A percentile compares a stretch with the other conserved stretches of the same genome.
These are phyloP conservation scores for Pogonognathellus flavescens DNA, from an alignment of 1,140 invertebrate species.

Conservation along the genomic window DNA sequence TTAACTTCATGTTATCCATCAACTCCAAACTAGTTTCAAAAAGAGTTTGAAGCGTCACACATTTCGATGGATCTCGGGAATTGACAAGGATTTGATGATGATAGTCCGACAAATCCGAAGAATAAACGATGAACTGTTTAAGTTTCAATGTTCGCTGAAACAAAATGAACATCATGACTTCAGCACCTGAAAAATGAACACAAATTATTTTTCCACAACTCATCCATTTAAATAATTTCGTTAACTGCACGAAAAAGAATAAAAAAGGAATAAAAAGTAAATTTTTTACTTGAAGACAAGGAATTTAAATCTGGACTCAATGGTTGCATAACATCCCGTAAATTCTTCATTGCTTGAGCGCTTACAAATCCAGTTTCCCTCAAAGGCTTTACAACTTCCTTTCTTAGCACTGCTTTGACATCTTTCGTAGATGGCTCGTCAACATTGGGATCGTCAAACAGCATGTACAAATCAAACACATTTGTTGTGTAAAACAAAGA, in stretches of 20 bases:
- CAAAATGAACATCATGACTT: slow-evolving; percentile 58
- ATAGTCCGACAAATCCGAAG: slow-evolving; percentile 54
- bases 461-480: slow-evolving; percentile 43
- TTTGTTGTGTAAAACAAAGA: slow-evolving; percentile 58
- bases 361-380: slow-evolving; percentile 43
- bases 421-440: slow-evolving; percentile 32
- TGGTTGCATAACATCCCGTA: slow-evolving; percentile 37
- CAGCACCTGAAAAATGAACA: slow-evolving; percentile 45
- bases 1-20: slow-evolving; percentile 54
- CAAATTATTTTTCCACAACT: background rate
- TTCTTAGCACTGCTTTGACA: slow-evolving; percentile 24
- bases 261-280: background rate
- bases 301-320: slow-evolving; percentile 53
- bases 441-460: slow-evolving; percentile 33
- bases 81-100: slow-evolving; percentile 56
- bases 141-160: slow-evolving; percentile 57
- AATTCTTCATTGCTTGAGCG: slow-evolving; percentile 8
- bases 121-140: slow-evolving; percentile 58
- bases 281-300: slow-evolving; percentile 24
- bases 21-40: slow-evolving; percentile 53
- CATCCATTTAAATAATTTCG: background rate
- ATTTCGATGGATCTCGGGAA: slow-evolving; percentile 45
- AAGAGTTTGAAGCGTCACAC: slow-evolving; percentile 53
- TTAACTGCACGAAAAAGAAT: background rate
- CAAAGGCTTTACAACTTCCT: slow-evolving; percentile 50